phyloP scores from a whole-genome alignment of 2,113 vertebrate genomes.

The Nycticorax nycticorax region DNA sequence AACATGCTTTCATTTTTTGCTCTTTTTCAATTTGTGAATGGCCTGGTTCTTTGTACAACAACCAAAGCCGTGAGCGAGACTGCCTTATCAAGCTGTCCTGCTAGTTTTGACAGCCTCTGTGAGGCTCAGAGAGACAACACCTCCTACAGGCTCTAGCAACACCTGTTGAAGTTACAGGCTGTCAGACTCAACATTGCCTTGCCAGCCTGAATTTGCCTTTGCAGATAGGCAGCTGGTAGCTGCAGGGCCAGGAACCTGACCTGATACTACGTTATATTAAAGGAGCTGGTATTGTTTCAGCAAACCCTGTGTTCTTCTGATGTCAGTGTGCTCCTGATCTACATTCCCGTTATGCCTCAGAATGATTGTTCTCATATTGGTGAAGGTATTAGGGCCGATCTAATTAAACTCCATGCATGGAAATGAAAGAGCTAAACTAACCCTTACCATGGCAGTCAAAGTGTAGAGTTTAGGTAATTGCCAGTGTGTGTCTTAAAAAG shows the following conservation, averaged over 20 bases:
- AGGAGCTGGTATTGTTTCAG: neutral
- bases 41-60: neutral
- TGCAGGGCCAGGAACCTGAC: neutral
- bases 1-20: neutral
- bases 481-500: neutral
- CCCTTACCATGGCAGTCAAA: neutral
- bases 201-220: neutral
- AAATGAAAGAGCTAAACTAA: neutral
- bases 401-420: neutral
- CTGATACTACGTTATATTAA: neutral
- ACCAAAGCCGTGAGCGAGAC: neutral
- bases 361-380: neutral
- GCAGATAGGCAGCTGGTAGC: neutral
- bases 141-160: neutral
- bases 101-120: neutral
- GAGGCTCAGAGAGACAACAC: neutral
- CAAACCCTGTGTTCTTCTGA: neutral
- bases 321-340: neutral
- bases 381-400: neutral
- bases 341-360: neutral
- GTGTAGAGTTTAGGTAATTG: neutral
- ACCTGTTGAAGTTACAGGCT: neutral
- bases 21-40: neutral
- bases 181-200: constrained; percentile 16
- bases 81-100: neutral